Evolutionary conservation across 1,140 invertebrate genomes (phyloP).

Genomic region (Drosophila grimshawi): DNA sequence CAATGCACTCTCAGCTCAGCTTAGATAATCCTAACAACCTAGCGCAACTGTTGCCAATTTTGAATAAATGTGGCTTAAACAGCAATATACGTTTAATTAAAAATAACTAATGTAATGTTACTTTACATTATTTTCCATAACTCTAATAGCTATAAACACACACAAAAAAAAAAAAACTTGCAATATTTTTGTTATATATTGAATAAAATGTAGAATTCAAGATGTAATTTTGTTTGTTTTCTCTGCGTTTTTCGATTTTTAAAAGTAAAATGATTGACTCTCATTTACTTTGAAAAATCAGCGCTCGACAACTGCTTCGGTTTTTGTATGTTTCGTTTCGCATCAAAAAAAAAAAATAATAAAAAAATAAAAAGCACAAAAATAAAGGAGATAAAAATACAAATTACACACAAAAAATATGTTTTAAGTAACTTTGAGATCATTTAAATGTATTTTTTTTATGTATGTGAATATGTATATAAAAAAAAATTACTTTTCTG

Average conservation of each 20-base stretch:
- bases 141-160: conserved; percentile 35
- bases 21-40: conserved; percentile 18
- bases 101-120: conserved; percentile 38
- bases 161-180: conserved; percentile 25
- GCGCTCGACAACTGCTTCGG: conserved; percentile 30
- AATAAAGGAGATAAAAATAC: conserved; percentile 49
- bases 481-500: conserved; percentile 29
- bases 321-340: conserved; percentile 16
- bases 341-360: conserved; percentile 18
- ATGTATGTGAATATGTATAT: conserved; percentile 67
- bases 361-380: conserved; percentile 25
- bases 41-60: conserved; percentile 8
- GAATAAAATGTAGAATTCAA: conserved; percentile 24
- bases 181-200: conserved; percentile 8
- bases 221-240: conserved; percentile 11
- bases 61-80: conserved; percentile 25
- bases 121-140: conserved; percentile 47
- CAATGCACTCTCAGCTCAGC: conserved; percentile 13
- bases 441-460: conserved; percentile 81
- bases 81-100: conserved; percentile 25
- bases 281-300: conserved; percentile 15
- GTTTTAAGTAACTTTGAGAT: conserved; percentile 83
- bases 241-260: neutral
- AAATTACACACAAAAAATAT: conserved; percentile 78
- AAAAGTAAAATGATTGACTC: conserved; percentile 1